Evolutionary conservation across 2,888 invertebrate genomes (phyloP), one percentile per base, ranked within the genome.

Genomic region (Isoperla grammatica): DNA sequence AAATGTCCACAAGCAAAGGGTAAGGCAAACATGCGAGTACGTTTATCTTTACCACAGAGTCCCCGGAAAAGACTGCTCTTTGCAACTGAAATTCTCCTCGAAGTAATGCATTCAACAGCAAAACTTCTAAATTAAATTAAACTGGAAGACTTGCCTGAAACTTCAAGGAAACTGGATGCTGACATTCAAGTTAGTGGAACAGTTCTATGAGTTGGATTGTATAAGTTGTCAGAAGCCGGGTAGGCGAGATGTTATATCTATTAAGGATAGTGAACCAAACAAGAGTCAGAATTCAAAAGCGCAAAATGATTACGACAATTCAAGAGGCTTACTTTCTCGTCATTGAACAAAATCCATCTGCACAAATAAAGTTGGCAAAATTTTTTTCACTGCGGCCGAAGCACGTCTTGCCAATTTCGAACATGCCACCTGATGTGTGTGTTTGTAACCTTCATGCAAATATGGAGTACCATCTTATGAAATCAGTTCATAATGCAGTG

Each of bases 401-500:
- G 11, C 11, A 37, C 11, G 11, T 37, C 37, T 37, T 20, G 2
- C 40, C 56, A 37, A 11, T 46, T 3, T 11, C 45, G 20, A 39
- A 43, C 9, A 46, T 56, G 45, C 55, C 56, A 40, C 60, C 57
- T 19, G 45, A 57, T 45, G 19, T 45, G n/a, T 45, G 45, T 19
- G 45, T 45, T 2, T 45, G 45, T 17, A 45, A 45, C 3, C 45
- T 57, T 20, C 60, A 60, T 39, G 48, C 56, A 46, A 60, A 57
- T 37, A 40, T 60, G 17, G 50, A 46, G 2, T 57, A 57, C 23
- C n/a, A n/a, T n/a, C 22, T 60, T 2, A 46, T 57, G 29, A 46
- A 57, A 55, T 8, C 58, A 15, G n/a, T 58, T 20, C 17, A 53
- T 19, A 40, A 40, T n/a, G 20, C 20, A 43, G 48, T 15, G 22